Percentiles rank a stretch among this genome's conserved stretches.
Evolutionary conservation across 1,140 invertebrate genomes (phyloP).

Genomic region (Conopomorpha cramerella): DNA sequence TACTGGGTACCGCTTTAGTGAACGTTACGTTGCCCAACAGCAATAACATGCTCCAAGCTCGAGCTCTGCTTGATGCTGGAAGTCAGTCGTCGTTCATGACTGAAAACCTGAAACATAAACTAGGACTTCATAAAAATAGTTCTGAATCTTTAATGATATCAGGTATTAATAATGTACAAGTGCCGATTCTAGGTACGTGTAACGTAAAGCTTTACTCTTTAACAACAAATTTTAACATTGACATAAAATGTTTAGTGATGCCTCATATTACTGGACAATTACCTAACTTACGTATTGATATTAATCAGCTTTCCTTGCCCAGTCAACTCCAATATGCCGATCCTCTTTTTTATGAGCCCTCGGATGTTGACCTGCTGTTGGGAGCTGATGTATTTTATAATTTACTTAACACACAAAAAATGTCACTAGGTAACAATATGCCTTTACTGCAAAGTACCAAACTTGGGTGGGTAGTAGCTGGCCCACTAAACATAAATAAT

Average conservation of each 20-base stretch:
- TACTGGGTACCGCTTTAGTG: slow-evolving; percentile 6
- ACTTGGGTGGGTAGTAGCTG: slow-evolving; percentile 20
- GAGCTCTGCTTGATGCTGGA: slow-evolving; percentile 12
- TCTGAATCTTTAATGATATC: no score
- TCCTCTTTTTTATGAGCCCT: slow-evolving; percentile 15
- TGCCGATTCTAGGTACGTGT: slow-evolving; percentile 3
- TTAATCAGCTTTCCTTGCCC: slow-evolving; percentile 10
- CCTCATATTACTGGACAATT: slow-evolving; percentile 5
- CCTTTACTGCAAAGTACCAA: slow-evolving; percentile 12
- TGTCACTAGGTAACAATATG: slow-evolving; percentile 4
- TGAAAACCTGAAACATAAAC: slow-evolving; percentile 10
- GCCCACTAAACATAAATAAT: slow-evolving; percentile 1
- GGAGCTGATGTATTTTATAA: slow-evolving; percentile 18
- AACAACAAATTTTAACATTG: slow-evolving; percentile 1
- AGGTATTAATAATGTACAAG: not conserved
- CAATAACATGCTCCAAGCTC: slow-evolving; percentile 3
- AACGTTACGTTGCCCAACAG: slow-evolving; percentile 2
- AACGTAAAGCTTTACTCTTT: slow-evolving; percentile 4
- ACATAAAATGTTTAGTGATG: slow-evolving; percentile 7
- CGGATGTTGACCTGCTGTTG: slow-evolving; percentile 17
- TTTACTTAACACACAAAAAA: slow-evolving; percentile 8
- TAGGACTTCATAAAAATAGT: not conserved
- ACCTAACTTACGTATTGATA: slow-evolving; percentile 2
- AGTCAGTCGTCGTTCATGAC: slow-evolving; percentile 20
- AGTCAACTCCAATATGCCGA: slow-evolving; percentile 16